These are phyloP conservation scores for Raja brachyura DNA, from an alignment of 2,113 vertebrate species.

Conservation along the genomic window DNA sequence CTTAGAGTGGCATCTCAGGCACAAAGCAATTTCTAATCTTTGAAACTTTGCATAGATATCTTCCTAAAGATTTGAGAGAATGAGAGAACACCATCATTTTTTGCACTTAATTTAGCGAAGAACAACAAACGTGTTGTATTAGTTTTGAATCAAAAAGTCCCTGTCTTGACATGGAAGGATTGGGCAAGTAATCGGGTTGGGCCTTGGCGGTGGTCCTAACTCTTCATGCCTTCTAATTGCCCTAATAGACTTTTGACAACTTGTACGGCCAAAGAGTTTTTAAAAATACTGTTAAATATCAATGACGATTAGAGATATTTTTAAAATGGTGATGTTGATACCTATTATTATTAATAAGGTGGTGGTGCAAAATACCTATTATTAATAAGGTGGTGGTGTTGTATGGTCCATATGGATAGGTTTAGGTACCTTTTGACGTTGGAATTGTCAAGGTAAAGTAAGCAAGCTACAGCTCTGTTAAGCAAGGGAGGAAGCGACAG, in stretches of 20 bases:
- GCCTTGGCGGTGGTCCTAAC: too few species aligned
- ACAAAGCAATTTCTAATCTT: slow-evolving; percentile 56
- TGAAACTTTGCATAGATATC: not conserved
- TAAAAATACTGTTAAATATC: too few species aligned
- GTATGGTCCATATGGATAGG: too few species aligned
- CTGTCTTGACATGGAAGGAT: not conserved
- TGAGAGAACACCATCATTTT: not conserved
- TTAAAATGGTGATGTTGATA: too few species aligned
- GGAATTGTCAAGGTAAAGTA: not conserved
- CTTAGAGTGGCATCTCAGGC: slow-evolving; percentile 73
- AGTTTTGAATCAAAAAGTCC: not conserved
- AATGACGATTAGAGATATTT: too few species aligned
- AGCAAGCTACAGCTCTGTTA: not conserved
- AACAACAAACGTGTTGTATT: not conserved
- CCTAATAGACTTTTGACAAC: too few species aligned
- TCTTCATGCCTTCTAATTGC: too few species aligned
- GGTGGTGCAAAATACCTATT: too few species aligned
- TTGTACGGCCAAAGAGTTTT: too few species aligned
- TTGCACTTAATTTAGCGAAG: not conserved
- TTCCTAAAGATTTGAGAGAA: not conserved
- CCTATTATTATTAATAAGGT: too few species aligned
- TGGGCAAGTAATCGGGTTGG: not conserved
- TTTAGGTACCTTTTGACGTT: too few species aligned
- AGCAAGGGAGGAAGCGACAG: not conserved
- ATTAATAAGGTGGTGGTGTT: too few species aligned